phyloP scores from a whole-genome alignment of 2,113 vertebrate genomes.

The Eulemur rufifrons region DNA sequence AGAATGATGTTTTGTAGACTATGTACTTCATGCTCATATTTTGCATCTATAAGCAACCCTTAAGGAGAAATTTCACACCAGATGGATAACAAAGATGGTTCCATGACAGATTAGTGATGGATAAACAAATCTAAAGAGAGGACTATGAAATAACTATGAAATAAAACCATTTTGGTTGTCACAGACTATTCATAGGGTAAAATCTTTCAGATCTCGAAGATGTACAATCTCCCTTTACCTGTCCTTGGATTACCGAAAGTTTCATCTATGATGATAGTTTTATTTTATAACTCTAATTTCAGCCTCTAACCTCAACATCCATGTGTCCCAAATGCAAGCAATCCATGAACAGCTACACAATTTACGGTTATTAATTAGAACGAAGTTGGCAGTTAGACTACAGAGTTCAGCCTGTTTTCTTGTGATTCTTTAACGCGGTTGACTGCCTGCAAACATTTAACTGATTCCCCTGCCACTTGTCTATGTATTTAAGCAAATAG shows the following conservation, averaged over 20 bases:
- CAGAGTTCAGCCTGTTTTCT: conserved; percentile 54
- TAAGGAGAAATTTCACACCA: neutral
- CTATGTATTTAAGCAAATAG: conserved; percentile 72
- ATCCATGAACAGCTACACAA: conserved; percentile 50
- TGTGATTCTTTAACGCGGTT: conserved; percentile 62
- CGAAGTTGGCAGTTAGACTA: conserved; percentile 56
- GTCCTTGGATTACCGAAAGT: neutral
- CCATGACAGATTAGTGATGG: neutral
- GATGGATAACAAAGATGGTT: neutral
- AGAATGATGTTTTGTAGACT: neutral
- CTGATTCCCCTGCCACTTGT: conserved; percentile 59
- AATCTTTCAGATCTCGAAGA: conserved; percentile 11
- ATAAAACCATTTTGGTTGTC: neutral
- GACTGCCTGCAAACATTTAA: conserved; percentile 56
- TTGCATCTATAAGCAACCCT: neutral
- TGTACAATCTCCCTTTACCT: neutral
- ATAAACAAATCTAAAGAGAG: neutral
- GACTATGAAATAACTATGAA: neutral
- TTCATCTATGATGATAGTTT: neutral
- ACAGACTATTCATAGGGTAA: neutral
- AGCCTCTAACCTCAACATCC: conserved; percentile 15
- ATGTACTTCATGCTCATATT: neutral
- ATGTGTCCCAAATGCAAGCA: conserved; percentile 27
- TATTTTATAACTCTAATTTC: neutral
- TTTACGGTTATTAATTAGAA: conserved; percentile 73